Base-by-base conservation (phyloP, 2,797 vertebrate genomes). In the Spheniscus humboldti region DNA sequence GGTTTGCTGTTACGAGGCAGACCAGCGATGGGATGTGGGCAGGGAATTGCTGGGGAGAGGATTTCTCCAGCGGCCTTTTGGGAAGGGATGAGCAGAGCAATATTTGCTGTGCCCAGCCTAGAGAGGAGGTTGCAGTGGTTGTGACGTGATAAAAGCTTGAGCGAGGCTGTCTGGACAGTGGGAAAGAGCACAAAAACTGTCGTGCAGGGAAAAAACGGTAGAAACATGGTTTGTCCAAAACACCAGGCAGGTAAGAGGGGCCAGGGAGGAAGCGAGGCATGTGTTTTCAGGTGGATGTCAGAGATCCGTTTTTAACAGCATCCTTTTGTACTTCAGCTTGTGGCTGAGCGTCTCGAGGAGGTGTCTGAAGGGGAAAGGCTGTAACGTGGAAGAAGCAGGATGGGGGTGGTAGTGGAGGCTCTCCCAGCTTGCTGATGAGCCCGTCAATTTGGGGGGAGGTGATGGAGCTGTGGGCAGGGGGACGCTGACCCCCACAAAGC, bases 361-460 rank as follows among this genome's bases (percentile, higher is more conserved):
- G 5, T 39, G 33, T 28, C 47, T 0, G 1, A 25, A 48, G 56
- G 35, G 33, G 33, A 53, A 28, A 27, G 64, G 43, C 41, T 64
- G 62, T 24, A 28, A 15, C 1, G 2, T 35, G 76, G 59, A 31
- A 35, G 82, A 17, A n/a, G 62, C 55, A 22, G 48, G 52, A 8
- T 3, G 10, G 9, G 9, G 30, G 24, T 5, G 8, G 8, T 23
- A 66, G 27, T 5, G 31, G 28, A 2, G 1, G 11, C 83, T 80
- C 20, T 84, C 60, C 47, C 72, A 25, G n/a, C 33, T 48, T 47
- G 4, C 33, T 72, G 39, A 19, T 48, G 64, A 53, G 22, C 25
- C 3, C 0, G 0, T 60, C 2, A 0, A 50, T 92, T 13, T 0
- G 1, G 43, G 33, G n/a, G 17, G 18, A n/a, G 66, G 18, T 53